These are phyloP conservation scores for Mongoloraphidia duomilia DNA, from an alignment of 2,888 invertebrate species.

Conservation along the genomic window DNA sequence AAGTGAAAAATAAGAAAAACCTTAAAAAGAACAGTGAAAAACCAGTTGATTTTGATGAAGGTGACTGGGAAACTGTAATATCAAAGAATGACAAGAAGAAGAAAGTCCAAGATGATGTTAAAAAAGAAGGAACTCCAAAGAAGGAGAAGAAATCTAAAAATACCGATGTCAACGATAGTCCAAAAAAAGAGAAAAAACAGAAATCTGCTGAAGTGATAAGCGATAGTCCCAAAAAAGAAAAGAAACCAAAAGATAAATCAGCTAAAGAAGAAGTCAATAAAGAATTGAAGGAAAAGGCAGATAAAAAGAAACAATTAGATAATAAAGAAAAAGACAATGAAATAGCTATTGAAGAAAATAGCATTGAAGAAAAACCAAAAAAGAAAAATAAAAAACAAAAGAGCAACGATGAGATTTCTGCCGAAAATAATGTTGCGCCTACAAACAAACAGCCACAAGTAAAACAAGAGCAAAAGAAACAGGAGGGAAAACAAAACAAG, in stretches of 20 bases:
- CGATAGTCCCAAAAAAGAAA: constrained; percentile 18
- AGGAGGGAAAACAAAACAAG: background rate
- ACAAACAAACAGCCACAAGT: background rate
- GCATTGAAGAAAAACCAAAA: constrained; percentile 18
- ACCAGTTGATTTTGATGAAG: constrained; percentile 59
- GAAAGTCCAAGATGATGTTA: constrained; percentile 44
- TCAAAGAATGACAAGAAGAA: constrained; percentile 59
- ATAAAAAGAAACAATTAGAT: constrained; percentile 20
- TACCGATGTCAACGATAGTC: constrained; percentile 15
- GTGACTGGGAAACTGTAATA: constrained; percentile 58
- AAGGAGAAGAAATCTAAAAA: constrained; percentile 27
- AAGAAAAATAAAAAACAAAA: constrained; percentile 8
- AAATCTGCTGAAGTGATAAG: constrained; percentile 27
- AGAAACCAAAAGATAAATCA: constrained; percentile 31
- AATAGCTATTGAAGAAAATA: constrained; percentile 22
- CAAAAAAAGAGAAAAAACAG: constrained; percentile 24
- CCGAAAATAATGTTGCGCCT: constrained; percentile 12
- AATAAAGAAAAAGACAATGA: constrained; percentile 19
- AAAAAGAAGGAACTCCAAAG: constrained; percentile 28
- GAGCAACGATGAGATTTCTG: constrained; percentile 10
- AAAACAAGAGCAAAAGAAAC: constrained; percentile 3
- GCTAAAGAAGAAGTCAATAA: constrained; percentile 36
- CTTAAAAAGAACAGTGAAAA: constrained; percentile 44
- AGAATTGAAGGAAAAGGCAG: constrained; percentile 31
- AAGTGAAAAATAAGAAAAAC: constrained; percentile 44